phyloP scores from a whole-genome alignment of 92 coral and sea anemone species.

The Siderastrea siderea region DNA sequence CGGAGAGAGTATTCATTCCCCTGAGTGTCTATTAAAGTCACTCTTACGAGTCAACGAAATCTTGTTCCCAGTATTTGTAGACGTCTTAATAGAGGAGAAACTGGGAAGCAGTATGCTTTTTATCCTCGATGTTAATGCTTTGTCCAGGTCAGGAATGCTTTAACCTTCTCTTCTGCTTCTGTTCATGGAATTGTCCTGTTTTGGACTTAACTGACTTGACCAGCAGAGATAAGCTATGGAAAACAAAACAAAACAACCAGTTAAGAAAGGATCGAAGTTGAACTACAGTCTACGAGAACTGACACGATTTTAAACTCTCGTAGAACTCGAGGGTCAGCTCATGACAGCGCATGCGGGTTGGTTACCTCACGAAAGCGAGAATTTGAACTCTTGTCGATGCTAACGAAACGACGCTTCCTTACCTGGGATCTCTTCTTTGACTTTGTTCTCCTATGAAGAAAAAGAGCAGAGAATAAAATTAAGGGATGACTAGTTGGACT shows the following conservation, averaged over 20 bases:
- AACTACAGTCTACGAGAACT: neutral
- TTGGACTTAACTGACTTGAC: slow-evolving; percentile 94
- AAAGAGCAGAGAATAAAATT: neutral
- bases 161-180: slow-evolving; percentile 57
- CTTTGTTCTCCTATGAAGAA: neutral
- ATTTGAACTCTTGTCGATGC: too few relatives aligned
- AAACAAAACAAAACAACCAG: neutral
- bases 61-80: too few relatives aligned
- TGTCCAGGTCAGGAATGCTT: neutral
- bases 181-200: slow-evolving; percentile 83
- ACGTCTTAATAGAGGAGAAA: too few relatives aligned
- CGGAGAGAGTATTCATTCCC: too few relatives aligned
- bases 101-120: too few relatives aligned
- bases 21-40: too few relatives aligned
- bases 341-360: too few relatives aligned
- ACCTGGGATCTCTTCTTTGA: slow-evolving; percentile 21
- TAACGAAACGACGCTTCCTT: neutral
- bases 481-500: neutral
- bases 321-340: too few relatives aligned
- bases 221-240: slow-evolving; percentile 77
- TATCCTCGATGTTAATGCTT: neutral
- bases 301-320: too few relatives aligned
- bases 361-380: too few relatives aligned
- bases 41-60: too few relatives aligned
- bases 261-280: neutral